Evolutionary conservation across 1,140 invertebrate genomes (phyloP), one percentile per base, ranked within the genome.

Genomic region (Ostrea denselamellosa): DNA sequence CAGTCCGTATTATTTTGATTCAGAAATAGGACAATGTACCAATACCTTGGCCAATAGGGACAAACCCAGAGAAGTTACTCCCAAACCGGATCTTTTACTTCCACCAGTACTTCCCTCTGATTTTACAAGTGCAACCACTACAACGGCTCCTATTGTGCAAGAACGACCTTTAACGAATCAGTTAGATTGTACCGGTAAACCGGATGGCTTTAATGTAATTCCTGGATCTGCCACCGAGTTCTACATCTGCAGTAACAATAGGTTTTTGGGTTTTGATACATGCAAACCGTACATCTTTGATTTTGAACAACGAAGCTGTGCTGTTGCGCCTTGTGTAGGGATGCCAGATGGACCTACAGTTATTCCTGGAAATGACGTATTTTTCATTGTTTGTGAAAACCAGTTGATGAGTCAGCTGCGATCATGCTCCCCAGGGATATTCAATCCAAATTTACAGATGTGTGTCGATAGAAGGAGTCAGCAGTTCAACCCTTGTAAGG

Each of bases 401-500:
- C 54, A 71, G 0, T 22, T 14, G 9, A 19, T 81, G 7, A 19
- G 10, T 8, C 34, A 65, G 28, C 19, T 71, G 2, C 54, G 68
- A 8, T 51, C 84, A 19, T 88, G 87, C 53, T 81, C 28, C 28
- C 87, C 87, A 25, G 19, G n/a, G 8, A 17, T 83, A 52, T 88
- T 82, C 83, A 77, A 86, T 68, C 56, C 65, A 10, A 44, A 19
- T 7, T n/a, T 17, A 9, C 52, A 52, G 28, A 71, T 19, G 9
- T 88, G 87, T 77, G 53, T 88, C n/a, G 62, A 77, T 25, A 62
- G 34, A 51, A 54, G 8, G 82, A 54, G n/a, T 22, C 19, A 8
- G 19, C 84, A 65, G 19, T 83, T 81, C 52, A 68, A 28, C 14
- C 87, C 87, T 44, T 86, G 85, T 86, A 86, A 88, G 87, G 83